Evolutionary conservation across 2,797 vertebrate genomes (phyloP), one percentile per base, ranked within the genome.

Genomic region (Enoplosus armatus): DNA sequence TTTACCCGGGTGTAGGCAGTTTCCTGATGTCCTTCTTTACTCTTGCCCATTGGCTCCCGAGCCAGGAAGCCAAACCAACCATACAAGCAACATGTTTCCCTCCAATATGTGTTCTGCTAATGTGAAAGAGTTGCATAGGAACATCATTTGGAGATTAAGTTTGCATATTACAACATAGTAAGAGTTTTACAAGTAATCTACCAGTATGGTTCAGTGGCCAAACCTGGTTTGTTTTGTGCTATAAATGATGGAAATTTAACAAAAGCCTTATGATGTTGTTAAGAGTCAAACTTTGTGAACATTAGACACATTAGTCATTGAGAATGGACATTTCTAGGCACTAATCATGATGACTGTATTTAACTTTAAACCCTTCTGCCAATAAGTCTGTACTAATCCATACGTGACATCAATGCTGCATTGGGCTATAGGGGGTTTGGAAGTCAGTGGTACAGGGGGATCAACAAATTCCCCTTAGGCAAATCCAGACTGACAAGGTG

Each of bases 401-500:
- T 35, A 82, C n/a, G 22, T 59, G 31, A 54, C 61, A 65, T 72
- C 35, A 56, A 3, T 45, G 33, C 43, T 20, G 33, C 56, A 45
- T 22, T 18, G 29, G 58, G 41, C 61, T 54, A 37, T 14, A 51
- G 69, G 50, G 37, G 41, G 26, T 39, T 54, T 74, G 41, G 24
- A 59, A 64, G 51, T 66, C 48, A 20, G 16, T 62, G 71, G 79
- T 80, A 54, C 37, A 63, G 10, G 27, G 37, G 71, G 51, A 72
- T 77, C 51, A 80, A 79, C 75, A 65, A 81, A 82, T 83, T 89
- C 47, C 67, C 56, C 65, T 69, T 60, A 81, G 72, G 69, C 77
- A 86, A 86, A 87, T 85, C 67, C 76, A 50, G 69, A 18, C 61
- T 58, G 71, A 85, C 83, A 87, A 87, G 77, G 75, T 83, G 85